Evolutionary conservation across 2,113 vertebrate genomes (phyloP).

Genomic region (Phalacrocorax carbo): DNA sequence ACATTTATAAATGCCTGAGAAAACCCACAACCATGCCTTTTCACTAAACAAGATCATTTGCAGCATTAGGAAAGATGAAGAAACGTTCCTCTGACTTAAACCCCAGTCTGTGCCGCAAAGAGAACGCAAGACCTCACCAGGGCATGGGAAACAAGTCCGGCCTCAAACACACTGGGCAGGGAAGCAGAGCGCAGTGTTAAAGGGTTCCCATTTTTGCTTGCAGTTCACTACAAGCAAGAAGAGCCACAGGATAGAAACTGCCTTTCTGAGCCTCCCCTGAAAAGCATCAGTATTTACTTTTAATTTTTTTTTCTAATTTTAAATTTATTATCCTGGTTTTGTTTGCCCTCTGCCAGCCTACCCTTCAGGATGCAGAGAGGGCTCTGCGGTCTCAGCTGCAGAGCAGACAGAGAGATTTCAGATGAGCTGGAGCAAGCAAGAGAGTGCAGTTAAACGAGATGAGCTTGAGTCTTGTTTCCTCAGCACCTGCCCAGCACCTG

Average conservation of each 20-base stretch:
- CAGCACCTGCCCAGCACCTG: background rate
- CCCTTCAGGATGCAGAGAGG: background rate
- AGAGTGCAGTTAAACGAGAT: accelerated
- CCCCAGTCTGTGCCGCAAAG: accelerated
- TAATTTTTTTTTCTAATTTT: background rate
- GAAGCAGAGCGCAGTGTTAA: background rate
- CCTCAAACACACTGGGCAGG: background rate
- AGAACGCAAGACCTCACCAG: background rate
- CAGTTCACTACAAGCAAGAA: background rate
- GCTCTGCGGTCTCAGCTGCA: accelerated
- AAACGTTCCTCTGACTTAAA: background rate
- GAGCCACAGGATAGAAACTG: background rate
- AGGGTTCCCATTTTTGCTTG: background rate
- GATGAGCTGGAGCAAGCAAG: background rate
- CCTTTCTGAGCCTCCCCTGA: background rate
- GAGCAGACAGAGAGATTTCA: accelerated
- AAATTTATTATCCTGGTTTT: background rate
- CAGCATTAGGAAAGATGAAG: background rate
- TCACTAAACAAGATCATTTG: background rate
- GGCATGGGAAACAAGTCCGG: background rate
- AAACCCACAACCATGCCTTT: background rate
- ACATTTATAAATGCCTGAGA: accelerated
- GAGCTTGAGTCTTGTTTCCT: background rate
- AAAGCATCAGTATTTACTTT: background rate
- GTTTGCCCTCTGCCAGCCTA: background rate